Percentiles rank a stretch among this genome's conserved stretches.
phyloP scores from a whole-genome alignment of 2,888 invertebrate species.

The Mechanitis mazaeus region DNA sequence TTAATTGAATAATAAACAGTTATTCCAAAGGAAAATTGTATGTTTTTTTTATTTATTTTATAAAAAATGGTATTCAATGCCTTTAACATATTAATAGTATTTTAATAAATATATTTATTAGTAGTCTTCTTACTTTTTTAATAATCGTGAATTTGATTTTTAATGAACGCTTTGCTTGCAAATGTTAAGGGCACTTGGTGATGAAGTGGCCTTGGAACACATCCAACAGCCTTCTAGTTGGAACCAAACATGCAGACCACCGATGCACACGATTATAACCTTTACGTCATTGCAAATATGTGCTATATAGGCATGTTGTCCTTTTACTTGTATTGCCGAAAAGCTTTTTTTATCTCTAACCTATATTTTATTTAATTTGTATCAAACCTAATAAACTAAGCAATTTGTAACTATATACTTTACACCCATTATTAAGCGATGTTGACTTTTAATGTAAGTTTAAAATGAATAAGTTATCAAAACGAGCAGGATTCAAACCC shows the following conservation, averaged over 20 bases:
- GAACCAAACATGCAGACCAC: neutral
- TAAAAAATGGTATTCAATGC: no score
- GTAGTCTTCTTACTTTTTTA: neutral
- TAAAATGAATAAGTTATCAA: no score
- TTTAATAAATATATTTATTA: neutral
- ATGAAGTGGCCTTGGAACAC: slow-evolving; percentile 5
- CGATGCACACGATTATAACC: neutral
- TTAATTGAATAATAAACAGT: no score
- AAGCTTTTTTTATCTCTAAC: neutral
- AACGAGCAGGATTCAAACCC: no score
- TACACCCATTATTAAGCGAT: no score
- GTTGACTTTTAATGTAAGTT: no score
- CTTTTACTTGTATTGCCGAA: neutral
- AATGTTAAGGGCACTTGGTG: slow-evolving; percentile 4
- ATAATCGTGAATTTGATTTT: neutral
- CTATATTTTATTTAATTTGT: neutral
- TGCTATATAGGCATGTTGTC: neutral
- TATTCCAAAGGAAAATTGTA: no score
- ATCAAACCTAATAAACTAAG: neutral
- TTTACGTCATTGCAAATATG: neutral
- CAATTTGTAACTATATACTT: no score
- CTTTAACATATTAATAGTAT: no score
- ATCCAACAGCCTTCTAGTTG: neutral
- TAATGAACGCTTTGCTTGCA: slow-evolving; percentile 6
- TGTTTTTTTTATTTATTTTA: no score